phyloP scores from a whole-genome alignment of 2,888 invertebrate species.

The Folsomia manolachei region DNA sequence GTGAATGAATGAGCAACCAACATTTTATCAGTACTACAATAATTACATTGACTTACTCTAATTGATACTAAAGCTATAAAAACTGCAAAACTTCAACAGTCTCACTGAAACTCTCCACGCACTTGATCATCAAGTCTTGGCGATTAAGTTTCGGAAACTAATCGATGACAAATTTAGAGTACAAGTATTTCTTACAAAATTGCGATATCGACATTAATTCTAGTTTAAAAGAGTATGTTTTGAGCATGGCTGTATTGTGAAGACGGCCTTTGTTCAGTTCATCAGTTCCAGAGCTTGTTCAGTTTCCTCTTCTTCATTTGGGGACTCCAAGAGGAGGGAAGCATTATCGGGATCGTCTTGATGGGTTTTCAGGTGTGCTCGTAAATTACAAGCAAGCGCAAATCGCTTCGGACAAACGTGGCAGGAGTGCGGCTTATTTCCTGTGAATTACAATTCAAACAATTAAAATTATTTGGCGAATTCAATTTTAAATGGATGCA shows the following conservation, averaged over 20 bases:
- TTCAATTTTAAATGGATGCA: no score
- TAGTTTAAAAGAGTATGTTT: no score
- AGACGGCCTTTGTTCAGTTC: neutral
- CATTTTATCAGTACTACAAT: neutral
- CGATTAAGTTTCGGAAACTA: no score
- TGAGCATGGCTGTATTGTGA: neutral
- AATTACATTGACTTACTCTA: no score
- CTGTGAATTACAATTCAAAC: slow-evolving; percentile 57
- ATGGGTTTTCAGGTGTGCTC: slow-evolving; percentile 72
- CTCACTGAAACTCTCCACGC: no score
- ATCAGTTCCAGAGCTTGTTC: neutral
- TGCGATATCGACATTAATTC: no score
- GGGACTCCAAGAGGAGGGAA: neutral
- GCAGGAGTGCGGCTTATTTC: slow-evolving; percentile 71
- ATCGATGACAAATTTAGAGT: no score
- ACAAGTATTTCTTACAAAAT: no score
- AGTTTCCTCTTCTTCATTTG: neutral
- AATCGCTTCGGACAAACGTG: slow-evolving; percentile 69
- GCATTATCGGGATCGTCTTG: slow-evolving; percentile 58
- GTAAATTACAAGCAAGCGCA: slow-evolving; percentile 68
- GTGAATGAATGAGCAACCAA: neutral
- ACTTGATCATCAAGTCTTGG: no score
- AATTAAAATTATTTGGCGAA: neutral
- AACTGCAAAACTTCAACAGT: no score
- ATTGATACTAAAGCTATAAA: no score